Conservation (phyloP, 53 echinoderm and acorn worm genomes). For the Hippasteria phrygiana region DNA sequence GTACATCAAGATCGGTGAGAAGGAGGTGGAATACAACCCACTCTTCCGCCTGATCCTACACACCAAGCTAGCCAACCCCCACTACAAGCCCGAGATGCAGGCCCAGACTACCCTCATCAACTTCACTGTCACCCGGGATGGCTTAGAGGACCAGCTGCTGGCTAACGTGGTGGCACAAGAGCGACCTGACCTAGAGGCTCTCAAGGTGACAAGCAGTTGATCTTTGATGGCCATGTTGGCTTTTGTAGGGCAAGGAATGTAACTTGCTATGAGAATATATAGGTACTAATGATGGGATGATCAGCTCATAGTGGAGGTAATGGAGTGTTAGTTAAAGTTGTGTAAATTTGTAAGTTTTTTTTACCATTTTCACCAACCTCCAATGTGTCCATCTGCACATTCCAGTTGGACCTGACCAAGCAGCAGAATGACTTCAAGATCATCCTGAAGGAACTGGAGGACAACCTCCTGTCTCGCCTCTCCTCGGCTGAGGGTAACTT, state of each 20-base stretch:
- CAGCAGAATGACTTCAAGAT: constrained; percentile 99
- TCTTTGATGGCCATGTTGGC: background rate
- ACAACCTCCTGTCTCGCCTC: constrained; percentile 97
- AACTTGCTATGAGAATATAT: too few species aligned
- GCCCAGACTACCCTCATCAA: constrained; percentile 99
- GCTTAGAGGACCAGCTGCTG: constrained; percentile 97
- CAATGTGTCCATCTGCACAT: background rate
- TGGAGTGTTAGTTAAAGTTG: too few species aligned
- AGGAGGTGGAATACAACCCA: constrained; percentile 97
- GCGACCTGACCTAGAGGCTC: constrained; percentile 93
- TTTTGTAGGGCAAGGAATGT: background rate
- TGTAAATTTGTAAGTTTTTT: too few species aligned
- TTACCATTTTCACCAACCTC: too few species aligned
- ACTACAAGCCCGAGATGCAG: constrained; percentile 99
- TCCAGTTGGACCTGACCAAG: constrained; percentile 92
- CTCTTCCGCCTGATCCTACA: constrained; percentile 97
- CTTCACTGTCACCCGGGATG: constrained; percentile 98
- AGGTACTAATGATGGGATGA: too few species aligned
- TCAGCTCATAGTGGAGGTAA: too few species aligned
- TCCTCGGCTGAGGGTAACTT: constrained; percentile 99
- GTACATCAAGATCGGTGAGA: constrained; percentile 99
- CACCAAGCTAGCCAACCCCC: constrained; percentile 99
- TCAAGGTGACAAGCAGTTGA: constrained; percentile 75
- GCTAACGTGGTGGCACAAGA: constrained; percentile 97
- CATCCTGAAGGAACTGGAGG: constrained; percentile 95